These are phyloP conservation scores for Thereva nobilitata DNA, from an alignment of 2,888 invertebrate genomes.

Conservation along the genomic window DNA sequence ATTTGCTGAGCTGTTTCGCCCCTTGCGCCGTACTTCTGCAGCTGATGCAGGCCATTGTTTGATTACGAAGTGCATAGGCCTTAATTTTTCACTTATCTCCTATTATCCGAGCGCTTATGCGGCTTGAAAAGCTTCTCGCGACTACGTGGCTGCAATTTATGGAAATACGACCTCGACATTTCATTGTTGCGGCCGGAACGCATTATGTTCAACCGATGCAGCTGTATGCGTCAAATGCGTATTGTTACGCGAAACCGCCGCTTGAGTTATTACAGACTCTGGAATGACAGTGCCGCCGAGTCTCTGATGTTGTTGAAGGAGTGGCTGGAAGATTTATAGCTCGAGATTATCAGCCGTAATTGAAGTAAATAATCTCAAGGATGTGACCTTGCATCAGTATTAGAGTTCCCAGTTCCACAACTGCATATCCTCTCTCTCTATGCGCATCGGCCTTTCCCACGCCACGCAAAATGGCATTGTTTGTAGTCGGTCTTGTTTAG, in stretches of 20 bases:
- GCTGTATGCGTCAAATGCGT: conserved; percentile 26
- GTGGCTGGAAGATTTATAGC: neutral
- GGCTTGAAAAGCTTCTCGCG: conserved; percentile 17
- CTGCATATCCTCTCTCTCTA: too few relatives aligned
- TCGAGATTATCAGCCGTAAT: conserved; percentile 14
- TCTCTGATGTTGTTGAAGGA: conserved; percentile 15
- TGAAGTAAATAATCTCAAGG: conserved; percentile 23
- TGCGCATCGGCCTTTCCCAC: too few relatives aligned
- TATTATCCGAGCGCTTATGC: conserved; percentile 28
- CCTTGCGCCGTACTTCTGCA: conserved; percentile 16
- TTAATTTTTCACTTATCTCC: conserved; percentile 36
- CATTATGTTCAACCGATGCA: conserved; percentile 16
- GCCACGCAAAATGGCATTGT: too few relatives aligned
- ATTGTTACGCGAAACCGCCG: conserved; percentile 18
- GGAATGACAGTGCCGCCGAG: conserved; percentile 12
- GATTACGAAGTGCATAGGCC: conserved; percentile 31
- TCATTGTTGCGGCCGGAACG: conserved; percentile 25
- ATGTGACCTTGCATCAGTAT: conserved; percentile 13
- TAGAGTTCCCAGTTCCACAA: too few relatives aligned
- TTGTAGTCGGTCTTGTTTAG: too few relatives aligned
- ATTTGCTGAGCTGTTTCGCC: conserved; percentile 24
- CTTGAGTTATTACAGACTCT: conserved; percentile 14
- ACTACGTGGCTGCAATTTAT: conserved; percentile 27
- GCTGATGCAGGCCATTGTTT: conserved; percentile 32
- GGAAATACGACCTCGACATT: conserved; percentile 33